These are phyloP conservation scores for Erannis defoliaria DNA, from an alignment of 2,888 invertebrate genomes.

Conservation along the genomic window DNA sequence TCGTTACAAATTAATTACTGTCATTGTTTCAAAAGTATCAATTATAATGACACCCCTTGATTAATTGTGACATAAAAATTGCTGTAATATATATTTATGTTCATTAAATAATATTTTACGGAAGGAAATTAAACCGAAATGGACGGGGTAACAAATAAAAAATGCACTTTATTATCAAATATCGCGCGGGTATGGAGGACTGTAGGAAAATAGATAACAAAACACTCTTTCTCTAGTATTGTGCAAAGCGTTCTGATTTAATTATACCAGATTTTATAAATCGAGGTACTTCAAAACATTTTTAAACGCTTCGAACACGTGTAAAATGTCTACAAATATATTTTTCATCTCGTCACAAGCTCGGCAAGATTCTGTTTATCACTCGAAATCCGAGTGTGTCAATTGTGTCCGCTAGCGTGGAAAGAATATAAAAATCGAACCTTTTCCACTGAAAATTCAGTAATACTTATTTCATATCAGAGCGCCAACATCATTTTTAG, in stretches of 20 bases:
- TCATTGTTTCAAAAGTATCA: slow-evolving; percentile 27
- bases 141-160: slow-evolving; percentile 1
- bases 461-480: too few relatives aligned
- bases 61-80: slow-evolving; percentile 26
- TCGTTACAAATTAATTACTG: slow-evolving; percentile 5
- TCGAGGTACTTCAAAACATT: too few relatives aligned
- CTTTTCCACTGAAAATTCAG: too few relatives aligned
- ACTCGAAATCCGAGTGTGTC: too few relatives aligned
- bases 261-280: too few relatives aligned
- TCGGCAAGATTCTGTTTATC: too few relatives aligned
- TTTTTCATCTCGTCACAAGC: too few relatives aligned
- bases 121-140: slow-evolving; percentile 4
- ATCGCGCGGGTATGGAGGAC: neutral
- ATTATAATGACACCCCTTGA: slow-evolving; percentile 17
- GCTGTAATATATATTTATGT: slow-evolving; percentile 12
- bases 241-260: neutral
- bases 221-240: neutral
- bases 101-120: neutral
- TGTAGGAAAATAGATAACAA: neutral
- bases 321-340: too few relatives aligned
- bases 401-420: too few relatives aligned
- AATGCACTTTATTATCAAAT: neutral
- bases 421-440: too few relatives aligned
- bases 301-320: too few relatives aligned
- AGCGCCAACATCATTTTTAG: too few relatives aligned